These are phyloP conservation scores for Heterodera filipjevi DNA, from an alignment of 2,888 invertebrate genomes.

Conservation along the genomic window DNA sequence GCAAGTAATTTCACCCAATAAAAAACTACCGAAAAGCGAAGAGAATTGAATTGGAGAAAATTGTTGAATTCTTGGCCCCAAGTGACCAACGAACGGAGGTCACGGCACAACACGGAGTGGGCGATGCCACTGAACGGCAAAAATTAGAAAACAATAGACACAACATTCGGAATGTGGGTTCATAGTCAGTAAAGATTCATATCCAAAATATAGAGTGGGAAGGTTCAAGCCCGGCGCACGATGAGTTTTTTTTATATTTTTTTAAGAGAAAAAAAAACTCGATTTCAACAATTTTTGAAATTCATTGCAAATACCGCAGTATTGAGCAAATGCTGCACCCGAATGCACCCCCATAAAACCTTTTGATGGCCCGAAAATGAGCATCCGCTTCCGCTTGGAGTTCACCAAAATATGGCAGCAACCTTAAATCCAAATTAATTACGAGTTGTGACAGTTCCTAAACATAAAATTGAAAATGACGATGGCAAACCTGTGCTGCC, in stretches of 20 bases:
- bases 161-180: too few species aligned
- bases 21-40: constrained; percentile 76
- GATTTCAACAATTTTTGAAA: not conserved
- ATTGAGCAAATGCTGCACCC: constrained; percentile 66
- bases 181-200: too few species aligned
- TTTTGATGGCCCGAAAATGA: constrained; percentile 62
- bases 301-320: not conserved
- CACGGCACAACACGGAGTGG: not conserved
- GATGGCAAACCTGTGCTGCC: constrained; percentile 55
- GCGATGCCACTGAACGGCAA: not conserved
- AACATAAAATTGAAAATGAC: too few species aligned
- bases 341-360: constrained; percentile 78
- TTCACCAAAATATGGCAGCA: constrained; percentile 55
- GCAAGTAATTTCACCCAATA: not conserved
- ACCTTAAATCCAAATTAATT: constrained; percentile 22
- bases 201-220: too few species aligned
- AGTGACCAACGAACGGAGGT: not conserved
- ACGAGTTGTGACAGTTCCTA: not conserved
- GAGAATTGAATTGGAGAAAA: constrained; percentile 81
- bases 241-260: not conserved
- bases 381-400: constrained; percentile 54
- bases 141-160: too few species aligned
- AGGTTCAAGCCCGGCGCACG: too few species aligned
- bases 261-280: not conserved
- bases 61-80: constrained; percentile 68